Evolutionary conservation across 2,888 invertebrate genomes (phyloP), one percentile per base, ranked within the genome.

Genomic region (Aethes cnicana): DNA sequence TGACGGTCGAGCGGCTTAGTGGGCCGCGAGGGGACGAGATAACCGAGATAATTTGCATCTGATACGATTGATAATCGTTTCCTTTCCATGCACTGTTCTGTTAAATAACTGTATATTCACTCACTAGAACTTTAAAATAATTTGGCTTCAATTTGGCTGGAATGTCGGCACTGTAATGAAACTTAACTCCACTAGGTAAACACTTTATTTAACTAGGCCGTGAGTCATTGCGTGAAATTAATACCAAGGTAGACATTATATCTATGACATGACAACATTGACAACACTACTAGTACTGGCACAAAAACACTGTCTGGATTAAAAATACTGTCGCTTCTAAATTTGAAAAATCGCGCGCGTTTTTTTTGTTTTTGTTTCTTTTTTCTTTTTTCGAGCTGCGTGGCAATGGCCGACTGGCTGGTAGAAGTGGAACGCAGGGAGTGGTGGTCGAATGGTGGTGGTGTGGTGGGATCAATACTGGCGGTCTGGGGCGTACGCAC

Each of bases 391-490:
- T 68, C 60, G 70, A 66, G 82, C 81, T 74, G 84, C 81, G 76
- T 81, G 83, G 82, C 84, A 81, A 81, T 82, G 82, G 81, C 81
- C 84, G 86, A 87, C 85, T 86, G 77, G 69, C 73, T 72, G 77
- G 58, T 71, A 63, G 68, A 74, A 76, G 67, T 79, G 70, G 72
- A 66, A 68, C 73, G 72, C 64, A 75, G 81, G 85, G 85, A 83
- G 85, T 84, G 87, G 85, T 86, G 82, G 77, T 59, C 70, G n/a
- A n/a, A n/a, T n/a, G n/a, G n/a, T n/a, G n/a, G n/a, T n/a, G n/a
- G n/a, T 68, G 84, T 84, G 81, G 84, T 84, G 86, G 84, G 86
- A 80, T 87, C 87, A 77, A 81, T 81, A 78, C 84, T 81, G n/a
- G 81, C 69, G 68, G 81, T 77, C 77, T 82, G 74, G 79, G 81